Evolutionary conservation across 2,888 invertebrate species (phyloP).

Genomic region (Drosophila kanekoi): DNA sequence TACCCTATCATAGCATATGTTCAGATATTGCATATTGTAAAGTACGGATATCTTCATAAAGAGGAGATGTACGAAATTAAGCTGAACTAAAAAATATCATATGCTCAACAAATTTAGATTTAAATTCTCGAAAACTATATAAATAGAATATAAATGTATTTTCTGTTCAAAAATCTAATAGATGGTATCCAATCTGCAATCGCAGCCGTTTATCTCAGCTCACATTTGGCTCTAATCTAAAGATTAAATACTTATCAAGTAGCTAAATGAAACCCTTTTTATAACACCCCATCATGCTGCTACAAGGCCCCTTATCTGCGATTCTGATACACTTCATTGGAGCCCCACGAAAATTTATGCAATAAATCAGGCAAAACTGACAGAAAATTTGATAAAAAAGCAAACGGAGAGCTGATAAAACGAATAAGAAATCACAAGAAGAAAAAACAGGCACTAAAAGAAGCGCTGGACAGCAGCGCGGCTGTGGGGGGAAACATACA

Average conservation of each 20-base stretch:
- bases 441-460: constrained; percentile 5
- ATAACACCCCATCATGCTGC: background rate
- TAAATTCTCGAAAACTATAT: too few species aligned
- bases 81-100: too few species aligned
- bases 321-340: constrained; percentile 53
- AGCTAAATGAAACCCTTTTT: constrained; percentile 11
- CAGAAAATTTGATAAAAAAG: constrained; percentile 71
- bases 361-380: constrained; percentile 75
- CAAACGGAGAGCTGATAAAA: constrained; percentile 67
- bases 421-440: constrained; percentile 23
- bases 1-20: background rate
- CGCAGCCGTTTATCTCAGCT: background rate
- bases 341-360: constrained; percentile 35
- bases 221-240: constrained; percentile 3
- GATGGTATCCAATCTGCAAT: background rate
- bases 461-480: constrained; percentile 8
- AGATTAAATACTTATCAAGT: constrained; percentile 26
- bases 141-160: too few species aligned
- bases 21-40: too few species aligned
- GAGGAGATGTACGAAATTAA: too few species aligned
- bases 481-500: constrained; percentile 20
- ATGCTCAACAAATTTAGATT: too few species aligned
- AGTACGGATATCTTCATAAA: too few species aligned
- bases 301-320: constrained; percentile 10
- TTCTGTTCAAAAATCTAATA: background rate